Base-by-base conservation (phyloP, 1,140 invertebrate genomes). In the Tenebrio molitor region DNA sequence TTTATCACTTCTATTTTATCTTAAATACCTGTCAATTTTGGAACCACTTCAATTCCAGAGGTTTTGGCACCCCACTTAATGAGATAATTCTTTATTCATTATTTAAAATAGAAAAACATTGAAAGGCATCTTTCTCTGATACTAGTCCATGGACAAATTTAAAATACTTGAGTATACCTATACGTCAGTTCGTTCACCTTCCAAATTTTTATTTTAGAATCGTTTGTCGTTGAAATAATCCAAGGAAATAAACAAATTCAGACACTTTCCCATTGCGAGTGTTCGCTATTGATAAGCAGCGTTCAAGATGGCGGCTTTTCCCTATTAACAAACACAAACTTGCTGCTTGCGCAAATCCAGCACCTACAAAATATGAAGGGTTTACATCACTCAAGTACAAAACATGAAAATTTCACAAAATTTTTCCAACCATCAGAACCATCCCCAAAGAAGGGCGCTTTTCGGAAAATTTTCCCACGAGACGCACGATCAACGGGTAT, bases 151-250 rank as follows among this genome's bases (percentile, higher is more conserved):
- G 8, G 10, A 29, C 50, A 58, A 29, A 19, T 58, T 58, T 58
- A 58, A 58, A 58, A 58, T 58, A 58, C n/a, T 58, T 29, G 5
- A 50, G 50, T 15, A 58, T 12, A 58, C 19, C 6, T 29, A 58
- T 19, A 29, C 25, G 8, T 12, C 12, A 29, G 50, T 58, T 58
- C 50, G 7, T 58, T 58, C 50, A 58, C 50, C 50, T 58, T 29
- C 10, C 50, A 29, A 58, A 58, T 29, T 12, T 12, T 25, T 58
- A 58, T 58, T 58, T 58, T 58, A 7, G 44, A 17, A 29, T 14
- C 21, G 12, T 58, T 58, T 58, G n/a, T n/a, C 23, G n/a, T 12
- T 33, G 4, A 4, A 33, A 10, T 33, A 33, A 4, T 5, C 10
- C 29, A 33, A 17, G 42, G 7, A 46, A 46, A 12, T 1, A 21